A percentile compares a stretch with the other conserved stretches of the same genome.
Conservation (phyloP, 2,888 invertebrate species). For the Drosophila austrosaltans region DNA sequence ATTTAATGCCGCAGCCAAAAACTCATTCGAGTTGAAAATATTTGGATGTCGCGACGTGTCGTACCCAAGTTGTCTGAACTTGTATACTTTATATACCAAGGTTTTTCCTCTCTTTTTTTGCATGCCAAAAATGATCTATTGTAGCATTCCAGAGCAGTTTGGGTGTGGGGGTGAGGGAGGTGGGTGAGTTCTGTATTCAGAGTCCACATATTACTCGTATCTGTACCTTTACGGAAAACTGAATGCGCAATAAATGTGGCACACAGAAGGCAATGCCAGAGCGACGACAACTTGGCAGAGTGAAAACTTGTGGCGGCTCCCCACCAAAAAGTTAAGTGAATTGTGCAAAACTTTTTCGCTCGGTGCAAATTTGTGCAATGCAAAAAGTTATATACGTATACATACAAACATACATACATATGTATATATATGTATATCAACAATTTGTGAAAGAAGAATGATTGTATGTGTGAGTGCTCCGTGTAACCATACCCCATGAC, state of each 20-base stretch:
- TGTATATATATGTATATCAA: too few relatives aligned
- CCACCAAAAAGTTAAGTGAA: slow-evolving; percentile 75
- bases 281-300: slow-evolving; percentile 36
- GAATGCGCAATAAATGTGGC: slow-evolving; percentile 62
- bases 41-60: slow-evolving; percentile 44
- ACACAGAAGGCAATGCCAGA: slow-evolving; percentile 11
- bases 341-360: slow-evolving; percentile 76
- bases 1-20: slow-evolving; percentile 31
- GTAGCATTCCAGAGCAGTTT: slow-evolving; percentile 35
- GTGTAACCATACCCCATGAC: slow-evolving; percentile 31
- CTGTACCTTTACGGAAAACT: slow-evolving; percentile 47
- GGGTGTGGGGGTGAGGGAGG: not conserved
- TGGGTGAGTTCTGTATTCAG: not conserved
- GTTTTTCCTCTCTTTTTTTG: slow-evolving; percentile 14
- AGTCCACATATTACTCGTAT: slow-evolving; percentile 41
- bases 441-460: slow-evolving; percentile 1
- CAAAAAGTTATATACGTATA: slow-evolving; percentile 51
- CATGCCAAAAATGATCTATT: slow-evolving; percentile 68
- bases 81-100: slow-evolving; percentile 22
- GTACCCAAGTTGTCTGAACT: slow-evolving; percentile 58
- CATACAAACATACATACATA: not conserved
- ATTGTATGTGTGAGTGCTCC: slow-evolving; percentile 20
- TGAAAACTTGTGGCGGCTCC: slow-evolving; percentile 62
- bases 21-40: slow-evolving; percentile 65
- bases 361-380: slow-evolving; percentile 71